Conservation (phyloP, 2,797 vertebrate species). For the Acanthurus lineatus region DNA sequence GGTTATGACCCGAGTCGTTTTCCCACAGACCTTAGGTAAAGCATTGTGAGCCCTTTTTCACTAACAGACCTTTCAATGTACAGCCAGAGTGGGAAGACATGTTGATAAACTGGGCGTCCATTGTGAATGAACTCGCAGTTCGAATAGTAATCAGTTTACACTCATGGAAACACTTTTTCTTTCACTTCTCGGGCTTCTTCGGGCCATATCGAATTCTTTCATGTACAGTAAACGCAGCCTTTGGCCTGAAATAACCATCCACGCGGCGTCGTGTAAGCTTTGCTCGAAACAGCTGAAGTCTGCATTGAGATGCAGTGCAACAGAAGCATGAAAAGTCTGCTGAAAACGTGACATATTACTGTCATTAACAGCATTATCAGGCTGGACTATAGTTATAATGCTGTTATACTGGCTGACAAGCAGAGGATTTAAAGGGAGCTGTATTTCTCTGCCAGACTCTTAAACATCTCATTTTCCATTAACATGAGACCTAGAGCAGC, state of each 20-base stretch:
- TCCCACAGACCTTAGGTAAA: conserved; percentile 89
- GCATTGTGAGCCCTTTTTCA: conserved; percentile 76
- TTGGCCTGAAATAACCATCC: conserved; percentile 42
- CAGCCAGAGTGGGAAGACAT: conserved; percentile 77
- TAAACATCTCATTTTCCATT: conserved; percentile 86
- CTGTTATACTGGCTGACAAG: conserved; percentile 78
- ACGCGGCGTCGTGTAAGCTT: conserved; percentile 48
- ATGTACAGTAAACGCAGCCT: conserved; percentile 20
- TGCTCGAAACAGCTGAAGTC: conserved; percentile 40
- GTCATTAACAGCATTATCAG: conserved; percentile 78
- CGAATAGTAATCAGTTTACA: conserved; percentile 60
- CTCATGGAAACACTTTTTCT: conserved; percentile 44
- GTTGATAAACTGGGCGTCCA: conserved; percentile 76
- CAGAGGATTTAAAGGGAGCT: conserved; percentile 79
- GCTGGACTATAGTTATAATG: conserved; percentile 76
- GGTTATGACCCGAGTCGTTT: conserved; percentile 84
- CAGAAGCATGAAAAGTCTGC: conserved; percentile 59
- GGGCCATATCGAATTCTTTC: conserved; percentile 36
- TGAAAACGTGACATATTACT: conserved; percentile 77
- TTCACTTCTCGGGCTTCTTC: conserved; percentile 44
- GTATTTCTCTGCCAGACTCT: conserved; percentile 82
- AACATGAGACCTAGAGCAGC: conserved; percentile 83
- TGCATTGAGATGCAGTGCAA: conserved; percentile 32
- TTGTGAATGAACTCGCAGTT: conserved; percentile 72
- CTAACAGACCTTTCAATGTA: conserved; percentile 82